A percentile compares a stretch with the other conserved stretches of the same genome.
These are phyloP conservation scores for Anguilla rostrata DNA, from an alignment of 2,113 vertebrate genomes.

Conservation along the genomic window DNA sequence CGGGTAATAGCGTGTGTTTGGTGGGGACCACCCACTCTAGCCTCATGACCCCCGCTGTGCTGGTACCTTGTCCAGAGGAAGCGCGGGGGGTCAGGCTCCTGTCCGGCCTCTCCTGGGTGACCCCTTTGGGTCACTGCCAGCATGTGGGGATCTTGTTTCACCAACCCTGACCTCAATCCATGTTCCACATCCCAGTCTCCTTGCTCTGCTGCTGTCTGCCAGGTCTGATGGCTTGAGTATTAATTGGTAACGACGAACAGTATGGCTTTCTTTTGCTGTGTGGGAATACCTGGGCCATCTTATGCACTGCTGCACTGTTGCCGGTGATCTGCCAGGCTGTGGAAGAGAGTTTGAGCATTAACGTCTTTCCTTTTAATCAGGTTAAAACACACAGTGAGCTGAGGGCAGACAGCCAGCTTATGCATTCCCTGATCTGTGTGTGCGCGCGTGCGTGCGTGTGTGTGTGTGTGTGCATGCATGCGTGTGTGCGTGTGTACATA, in stretches of 20 bases:
- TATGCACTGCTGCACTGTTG: no score
- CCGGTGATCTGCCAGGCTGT: constrained; percentile 53
- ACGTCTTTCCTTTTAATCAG: constrained; percentile 11
- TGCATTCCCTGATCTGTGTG: neutral
- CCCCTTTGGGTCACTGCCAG: neutral
- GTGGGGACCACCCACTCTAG: neutral
- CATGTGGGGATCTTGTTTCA: constrained; percentile 61
- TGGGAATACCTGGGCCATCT: no score
- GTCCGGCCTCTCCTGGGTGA: neutral
- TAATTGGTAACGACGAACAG: constrained; percentile 69
- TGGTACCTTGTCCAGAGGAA: neutral
- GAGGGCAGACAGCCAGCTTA: neutral
- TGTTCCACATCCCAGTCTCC: neutral
- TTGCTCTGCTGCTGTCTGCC: constrained; percentile 49
- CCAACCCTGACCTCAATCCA: constrained; percentile 54
- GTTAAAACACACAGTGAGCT: neutral
- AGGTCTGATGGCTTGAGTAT: constrained; percentile 74
- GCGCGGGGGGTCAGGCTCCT: no score
- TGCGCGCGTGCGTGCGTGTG: neutral
- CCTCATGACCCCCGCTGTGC: neutral
- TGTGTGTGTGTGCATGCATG: constrained; percentile 19
- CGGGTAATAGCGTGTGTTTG: no score
- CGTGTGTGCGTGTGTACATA: constrained; percentile 1
- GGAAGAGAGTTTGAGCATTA: constrained; percentile 62
- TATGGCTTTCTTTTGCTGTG: constrained; percentile 22